Evolutionary conservation across 2,797 vertebrate genomes (phyloP).

Genomic region (Gallinago nigripennis): DNA sequence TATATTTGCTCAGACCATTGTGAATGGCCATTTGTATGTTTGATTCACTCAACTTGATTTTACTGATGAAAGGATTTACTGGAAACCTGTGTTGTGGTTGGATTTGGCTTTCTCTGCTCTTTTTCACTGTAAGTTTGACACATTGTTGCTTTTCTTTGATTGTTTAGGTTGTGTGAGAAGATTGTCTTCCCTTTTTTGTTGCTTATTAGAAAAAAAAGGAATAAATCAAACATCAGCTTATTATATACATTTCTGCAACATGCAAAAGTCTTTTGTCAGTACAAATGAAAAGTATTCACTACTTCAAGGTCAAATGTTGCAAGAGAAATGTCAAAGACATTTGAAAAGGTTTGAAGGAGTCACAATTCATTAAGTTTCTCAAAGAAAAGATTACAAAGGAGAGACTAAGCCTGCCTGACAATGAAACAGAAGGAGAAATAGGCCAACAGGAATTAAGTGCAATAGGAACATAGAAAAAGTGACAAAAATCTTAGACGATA

Average conservation of each 20-base stretch:
- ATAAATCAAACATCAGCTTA: neutral
- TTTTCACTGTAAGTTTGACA: neutral
- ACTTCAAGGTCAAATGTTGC: neutral
- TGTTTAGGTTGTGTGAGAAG: neutral
- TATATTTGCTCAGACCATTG: neutral
- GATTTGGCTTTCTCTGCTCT: neutral
- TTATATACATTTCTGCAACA: neutral
- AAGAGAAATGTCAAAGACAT: neutral
- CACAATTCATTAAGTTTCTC: neutral
- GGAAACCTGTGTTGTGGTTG: neutral
- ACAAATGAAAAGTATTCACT: neutral
- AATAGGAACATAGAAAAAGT: neutral
- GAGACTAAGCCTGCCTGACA: neutral
- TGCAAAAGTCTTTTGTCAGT: neutral
- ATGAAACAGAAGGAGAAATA: neutral
- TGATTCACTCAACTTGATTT: neutral
- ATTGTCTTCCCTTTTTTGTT: neutral
- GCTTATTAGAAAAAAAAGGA: neutral
- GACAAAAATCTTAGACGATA: neutral
- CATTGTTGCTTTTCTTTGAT: neutral
- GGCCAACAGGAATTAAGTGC: neutral
- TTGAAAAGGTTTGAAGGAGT: neutral
- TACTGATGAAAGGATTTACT: neutral
- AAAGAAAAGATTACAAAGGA: neutral
- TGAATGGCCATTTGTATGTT: neutral